phyloP scores from a whole-genome alignment of 1,140 invertebrate species.

The Brachionus rubens region DNA sequence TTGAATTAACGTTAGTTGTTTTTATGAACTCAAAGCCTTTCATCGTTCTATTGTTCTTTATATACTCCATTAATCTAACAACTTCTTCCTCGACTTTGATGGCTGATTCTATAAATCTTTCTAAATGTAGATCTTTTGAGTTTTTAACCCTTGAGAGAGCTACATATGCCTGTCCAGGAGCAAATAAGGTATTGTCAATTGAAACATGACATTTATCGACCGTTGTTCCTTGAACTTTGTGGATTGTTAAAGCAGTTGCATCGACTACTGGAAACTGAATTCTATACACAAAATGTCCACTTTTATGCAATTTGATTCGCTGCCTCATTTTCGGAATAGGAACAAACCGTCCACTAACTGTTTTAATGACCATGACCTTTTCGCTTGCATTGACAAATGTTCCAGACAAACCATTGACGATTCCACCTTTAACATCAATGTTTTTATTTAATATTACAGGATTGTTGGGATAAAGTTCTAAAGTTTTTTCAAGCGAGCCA shows the following conservation, averaged over 20 bases:
- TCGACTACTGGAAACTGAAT: conserved; percentile 57
- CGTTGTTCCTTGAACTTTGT: conserved; percentile 59
- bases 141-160: conserved; percentile 54
- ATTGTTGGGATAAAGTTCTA: no score
- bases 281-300: conserved; percentile 48
- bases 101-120: conserved; percentile 47
- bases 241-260: conserved; percentile 57
- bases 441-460: not conserved
- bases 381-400: not conserved
- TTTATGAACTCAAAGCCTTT: no score
- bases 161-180: conserved; percentile 55
- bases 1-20: no score
- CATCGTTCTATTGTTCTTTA: no score
- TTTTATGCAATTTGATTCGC: not conserved
- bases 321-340: no score
- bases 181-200: conserved; percentile 52
- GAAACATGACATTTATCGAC: conserved; percentile 53
- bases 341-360: no score
- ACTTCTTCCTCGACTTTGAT: no score
- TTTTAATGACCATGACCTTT: no score
- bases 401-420: not conserved
- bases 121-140: conserved; percentile 38
- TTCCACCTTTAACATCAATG: not conserved
- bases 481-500: no score
- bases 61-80: no score